Percentiles rank a stretch among this genome's conserved stretches.
These are phyloP conservation scores for Fissipunctia ypsillon DNA, from an alignment of 2,888 invertebrate species.

Conservation along the genomic window DNA sequence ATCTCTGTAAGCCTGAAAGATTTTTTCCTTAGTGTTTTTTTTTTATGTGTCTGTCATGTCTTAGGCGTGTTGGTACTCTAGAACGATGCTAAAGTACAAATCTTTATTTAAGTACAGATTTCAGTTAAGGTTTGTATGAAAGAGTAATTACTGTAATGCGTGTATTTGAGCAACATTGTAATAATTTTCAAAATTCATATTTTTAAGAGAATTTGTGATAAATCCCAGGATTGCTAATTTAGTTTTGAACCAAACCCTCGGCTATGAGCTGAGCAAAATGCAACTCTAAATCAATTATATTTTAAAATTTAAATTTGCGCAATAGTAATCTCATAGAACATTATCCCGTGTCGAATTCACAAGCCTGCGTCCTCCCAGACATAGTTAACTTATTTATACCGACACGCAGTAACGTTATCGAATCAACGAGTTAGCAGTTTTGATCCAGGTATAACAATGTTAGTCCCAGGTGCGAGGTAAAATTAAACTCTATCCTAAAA, in stretches of 20 bases:
- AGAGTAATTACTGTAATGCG: neutral
- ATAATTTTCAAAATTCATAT: neutral
- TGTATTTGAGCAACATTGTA: neutral
- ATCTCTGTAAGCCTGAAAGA: neutral
- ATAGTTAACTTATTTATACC: slow-evolving; percentile 55
- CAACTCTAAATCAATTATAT: neutral
- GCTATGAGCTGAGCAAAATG: neutral
- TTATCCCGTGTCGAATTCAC: slow-evolving; percentile 16
- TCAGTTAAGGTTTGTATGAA: neutral
- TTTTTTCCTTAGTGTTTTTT: slow-evolving; percentile 4
- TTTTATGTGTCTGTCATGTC: slow-evolving; percentile 14
- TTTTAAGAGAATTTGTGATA: too few relatives aligned
- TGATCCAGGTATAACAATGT: slow-evolving; percentile 65
- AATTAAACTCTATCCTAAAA: slow-evolving; percentile 69
- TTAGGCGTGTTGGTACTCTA: neutral
- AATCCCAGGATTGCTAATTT: neutral
- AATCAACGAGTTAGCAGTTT: slow-evolving; percentile 63
- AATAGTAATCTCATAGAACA: slow-evolving; percentile 19
- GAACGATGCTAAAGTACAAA: neutral
- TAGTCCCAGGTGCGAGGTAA: slow-evolving; percentile 68
- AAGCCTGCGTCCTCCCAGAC: slow-evolving; percentile 9
- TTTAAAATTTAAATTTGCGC: neutral
- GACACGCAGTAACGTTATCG: slow-evolving; percentile 58
- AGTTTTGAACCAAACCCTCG: neutral
- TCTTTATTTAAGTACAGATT: neutral